A percentile compares a stretch with the other conserved stretches of the same genome.
phyloP scores from a whole-genome alignment of 1,140 invertebrate genomes.

The Caenorhabditis briggsae region DNA sequence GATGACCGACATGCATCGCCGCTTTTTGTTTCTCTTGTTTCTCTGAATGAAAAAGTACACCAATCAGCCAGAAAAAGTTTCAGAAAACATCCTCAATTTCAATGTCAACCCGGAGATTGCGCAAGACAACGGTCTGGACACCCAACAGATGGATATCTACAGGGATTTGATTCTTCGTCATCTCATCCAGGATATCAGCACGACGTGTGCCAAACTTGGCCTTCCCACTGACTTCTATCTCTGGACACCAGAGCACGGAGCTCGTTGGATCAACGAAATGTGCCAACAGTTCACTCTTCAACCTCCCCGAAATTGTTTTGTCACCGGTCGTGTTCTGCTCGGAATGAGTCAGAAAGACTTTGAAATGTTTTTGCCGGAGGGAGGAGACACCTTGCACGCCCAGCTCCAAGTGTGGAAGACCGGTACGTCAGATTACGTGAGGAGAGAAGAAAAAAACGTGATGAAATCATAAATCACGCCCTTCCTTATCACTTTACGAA shows the following conservation, averaged over 20 bases:
- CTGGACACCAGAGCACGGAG: constrained; percentile 78
- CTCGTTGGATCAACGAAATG: constrained; percentile 78
- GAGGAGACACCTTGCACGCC: constrained; percentile 77
- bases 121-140: constrained; percentile 57
- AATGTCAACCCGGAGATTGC: constrained; percentile 51
- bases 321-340: constrained; percentile 76
- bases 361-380: constrained; percentile 70
- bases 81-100: constrained; percentile 53
- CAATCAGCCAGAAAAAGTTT: constrained; percentile 13
- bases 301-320: constrained; percentile 65
- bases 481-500: neutral
- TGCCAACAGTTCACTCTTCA: constrained; percentile 74
- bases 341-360: constrained; percentile 77
- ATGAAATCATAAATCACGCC: neutral
- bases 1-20: constrained; percentile 21
- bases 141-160: constrained; percentile 74
- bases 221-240: constrained; percentile 74
- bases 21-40: constrained; percentile 7
- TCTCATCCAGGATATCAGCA: constrained; percentile 75
- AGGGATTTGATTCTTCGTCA: constrained; percentile 75
- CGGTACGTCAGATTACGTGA: constrained; percentile 72
- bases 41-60: neutral
- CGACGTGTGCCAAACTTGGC: constrained; percentile 73
- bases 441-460: neutral
- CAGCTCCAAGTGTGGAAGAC: constrained; percentile 79